Evolutionary conservation across 1,140 invertebrate species (phyloP).

Genomic region (Drosophila littoralis): DNA sequence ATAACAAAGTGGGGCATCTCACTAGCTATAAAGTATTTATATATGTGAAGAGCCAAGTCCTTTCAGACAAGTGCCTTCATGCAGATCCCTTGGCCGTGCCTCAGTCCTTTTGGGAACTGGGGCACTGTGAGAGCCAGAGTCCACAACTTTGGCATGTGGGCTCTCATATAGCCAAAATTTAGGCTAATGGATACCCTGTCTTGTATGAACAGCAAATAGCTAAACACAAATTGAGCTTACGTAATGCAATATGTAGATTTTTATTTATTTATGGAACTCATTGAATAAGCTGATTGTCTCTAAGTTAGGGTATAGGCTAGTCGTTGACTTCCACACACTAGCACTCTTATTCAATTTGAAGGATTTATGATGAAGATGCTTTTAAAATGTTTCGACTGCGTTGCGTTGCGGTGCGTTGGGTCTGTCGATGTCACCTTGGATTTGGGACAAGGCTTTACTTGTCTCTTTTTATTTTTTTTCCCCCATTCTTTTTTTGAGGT

Average conservation of each 20-base stretch:
- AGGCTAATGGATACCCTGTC: background rate
- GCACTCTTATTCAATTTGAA: constrained; percentile 40
- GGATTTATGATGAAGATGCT: constrained; percentile 80
- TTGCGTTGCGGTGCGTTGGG: constrained; percentile 27
- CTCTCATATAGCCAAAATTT: too few species aligned
- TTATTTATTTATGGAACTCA: too few species aligned
- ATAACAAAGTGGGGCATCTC: constrained; percentile 4
- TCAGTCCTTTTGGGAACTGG: background rate
- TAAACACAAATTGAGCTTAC: too few species aligned
- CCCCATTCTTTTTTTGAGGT: background rate
- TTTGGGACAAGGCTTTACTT: constrained; percentile 34
- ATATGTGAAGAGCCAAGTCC: background rate
- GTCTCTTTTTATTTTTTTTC: constrained; percentile 17
- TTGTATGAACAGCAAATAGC: background rate
- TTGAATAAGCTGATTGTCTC: background rate
- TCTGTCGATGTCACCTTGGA: constrained; percentile 67
- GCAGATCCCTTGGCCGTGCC: background rate
- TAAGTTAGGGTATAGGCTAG: constrained; percentile 1
- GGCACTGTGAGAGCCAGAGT: background rate
- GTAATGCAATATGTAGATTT: too few species aligned
- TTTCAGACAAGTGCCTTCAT: background rate
- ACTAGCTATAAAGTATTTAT: constrained; percentile 11
- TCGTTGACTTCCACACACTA: background rate
- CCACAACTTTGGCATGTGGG: too few species aligned
- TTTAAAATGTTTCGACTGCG: constrained; percentile 68